Evolutionary conservation across 2,888 invertebrate species (phyloP).

Genomic region (Ashinkailepas kermadecensis): DNA sequence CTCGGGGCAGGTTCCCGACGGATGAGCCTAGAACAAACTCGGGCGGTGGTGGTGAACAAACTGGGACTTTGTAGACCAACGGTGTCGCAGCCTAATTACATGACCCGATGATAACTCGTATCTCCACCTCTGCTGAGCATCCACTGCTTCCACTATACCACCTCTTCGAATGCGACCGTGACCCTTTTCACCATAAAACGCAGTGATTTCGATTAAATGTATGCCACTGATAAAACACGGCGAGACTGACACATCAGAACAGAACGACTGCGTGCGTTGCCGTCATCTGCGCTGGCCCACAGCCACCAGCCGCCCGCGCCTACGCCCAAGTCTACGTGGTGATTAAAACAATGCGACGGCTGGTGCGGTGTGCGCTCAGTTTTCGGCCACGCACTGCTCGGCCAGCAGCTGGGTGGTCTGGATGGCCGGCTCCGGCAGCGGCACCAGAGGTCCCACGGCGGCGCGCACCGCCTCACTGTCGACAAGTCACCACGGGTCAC

Average conservation of each 20-base stretch:
- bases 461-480: slow-evolving; percentile 1
- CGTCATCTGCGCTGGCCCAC: neutral
- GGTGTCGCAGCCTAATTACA: too few species aligned
- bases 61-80: too few species aligned
- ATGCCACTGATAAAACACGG: too few species aligned
- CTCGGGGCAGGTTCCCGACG: too few species aligned
- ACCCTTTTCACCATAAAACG: too few species aligned
- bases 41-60: too few species aligned
- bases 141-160: too few species aligned
- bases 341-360: neutral
- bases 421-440: slow-evolving; percentile 1
- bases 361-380: neutral
- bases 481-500: neutral
- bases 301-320: neutral
- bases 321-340: neutral
- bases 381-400: slow-evolving; percentile 4
- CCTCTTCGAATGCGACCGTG: too few species aligned
- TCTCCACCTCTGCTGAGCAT: too few species aligned
- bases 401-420: neutral
- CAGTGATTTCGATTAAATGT: too few species aligned
- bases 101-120: too few species aligned
- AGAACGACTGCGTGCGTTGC: neutral
- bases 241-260: neutral
- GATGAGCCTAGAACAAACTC: too few species aligned
- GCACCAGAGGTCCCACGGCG: neutral